Percentiles rank a stretch among this genome's conserved stretches.
Conservation (phyloP, 2,113 vertebrate genomes). For the Phaethornis superciliosus region DNA sequence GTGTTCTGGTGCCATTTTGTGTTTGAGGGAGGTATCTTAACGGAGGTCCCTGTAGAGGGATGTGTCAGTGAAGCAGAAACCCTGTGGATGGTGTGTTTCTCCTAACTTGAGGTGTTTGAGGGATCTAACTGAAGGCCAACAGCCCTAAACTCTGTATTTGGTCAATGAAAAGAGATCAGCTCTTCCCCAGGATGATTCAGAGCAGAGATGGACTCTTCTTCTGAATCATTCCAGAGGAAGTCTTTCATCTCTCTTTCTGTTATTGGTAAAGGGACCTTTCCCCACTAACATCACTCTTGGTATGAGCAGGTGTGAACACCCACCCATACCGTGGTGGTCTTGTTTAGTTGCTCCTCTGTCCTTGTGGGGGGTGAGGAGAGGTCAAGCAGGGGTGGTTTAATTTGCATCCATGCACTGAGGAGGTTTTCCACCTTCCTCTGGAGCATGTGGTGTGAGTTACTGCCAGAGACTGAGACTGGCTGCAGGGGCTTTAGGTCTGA, state of each 20-base stretch:
- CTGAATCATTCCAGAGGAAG: conserved; percentile 42
- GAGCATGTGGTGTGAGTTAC: background rate
- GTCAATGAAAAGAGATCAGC: background rate
- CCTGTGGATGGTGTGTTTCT: background rate
- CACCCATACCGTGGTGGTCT: background rate
- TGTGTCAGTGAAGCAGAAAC: background rate
- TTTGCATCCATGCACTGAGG: background rate
- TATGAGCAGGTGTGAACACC: background rate
- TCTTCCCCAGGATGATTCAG: background rate
- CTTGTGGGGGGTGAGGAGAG: background rate
- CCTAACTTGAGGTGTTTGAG: background rate
- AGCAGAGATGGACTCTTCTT: background rate
- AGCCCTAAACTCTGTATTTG: background rate
- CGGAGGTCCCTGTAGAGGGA: background rate
- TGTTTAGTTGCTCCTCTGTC: background rate
- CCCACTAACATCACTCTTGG: background rate
- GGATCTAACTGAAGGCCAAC: background rate
- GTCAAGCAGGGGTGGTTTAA: background rate
- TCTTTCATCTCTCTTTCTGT: background rate
- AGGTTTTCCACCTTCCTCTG: background rate
- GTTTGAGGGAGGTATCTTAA: background rate
- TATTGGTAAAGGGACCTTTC: background rate
- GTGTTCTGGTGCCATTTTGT: background rate
- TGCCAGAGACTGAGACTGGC: background rate
- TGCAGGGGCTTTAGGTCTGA: background rate